These are phyloP conservation scores for Glaucidium brasilianum DNA, from an alignment of 2,113 vertebrate species.

Conservation along the genomic window DNA sequence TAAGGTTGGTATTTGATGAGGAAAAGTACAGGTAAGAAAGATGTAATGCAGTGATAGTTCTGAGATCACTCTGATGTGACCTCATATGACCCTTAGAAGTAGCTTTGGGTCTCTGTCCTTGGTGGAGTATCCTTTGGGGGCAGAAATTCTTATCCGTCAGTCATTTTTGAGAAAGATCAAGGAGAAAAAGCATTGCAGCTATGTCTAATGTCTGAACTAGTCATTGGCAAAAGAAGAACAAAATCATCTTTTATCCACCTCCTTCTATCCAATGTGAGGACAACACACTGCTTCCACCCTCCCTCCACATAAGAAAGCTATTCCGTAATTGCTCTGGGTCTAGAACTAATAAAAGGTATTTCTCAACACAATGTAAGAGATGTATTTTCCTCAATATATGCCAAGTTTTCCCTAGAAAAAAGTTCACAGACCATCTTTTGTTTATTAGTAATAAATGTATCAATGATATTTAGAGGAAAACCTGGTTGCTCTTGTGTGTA, in stretches of 20 bases:
- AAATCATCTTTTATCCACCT: background rate
- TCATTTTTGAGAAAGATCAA: background rate
- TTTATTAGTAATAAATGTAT: background rate
- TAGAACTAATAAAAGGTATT: background rate
- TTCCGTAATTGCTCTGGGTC: background rate
- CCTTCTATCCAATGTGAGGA: background rate
- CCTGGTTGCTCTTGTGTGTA: background rate
- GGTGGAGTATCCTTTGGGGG: background rate
- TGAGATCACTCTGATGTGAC: background rate
- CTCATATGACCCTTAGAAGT: background rate
- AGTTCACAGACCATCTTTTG: background rate
- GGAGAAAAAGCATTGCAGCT: background rate
- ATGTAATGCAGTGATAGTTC: background rate
- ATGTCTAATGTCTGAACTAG: background rate
- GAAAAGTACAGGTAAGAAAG: background rate
- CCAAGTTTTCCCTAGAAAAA: background rate
- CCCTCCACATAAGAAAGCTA: background rate
- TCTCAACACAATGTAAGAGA: background rate
- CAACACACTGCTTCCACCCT: background rate
- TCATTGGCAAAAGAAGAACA: background rate
- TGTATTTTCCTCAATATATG: background rate
- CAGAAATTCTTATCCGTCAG: background rate
- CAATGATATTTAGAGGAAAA: background rate
- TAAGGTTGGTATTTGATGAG: background rate
- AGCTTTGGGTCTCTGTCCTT: background rate